Evolutionary conservation across 2,888 invertebrate species (phyloP), one percentile per base, ranked within the genome.

Genomic region (Microplitis manilae): DNA sequence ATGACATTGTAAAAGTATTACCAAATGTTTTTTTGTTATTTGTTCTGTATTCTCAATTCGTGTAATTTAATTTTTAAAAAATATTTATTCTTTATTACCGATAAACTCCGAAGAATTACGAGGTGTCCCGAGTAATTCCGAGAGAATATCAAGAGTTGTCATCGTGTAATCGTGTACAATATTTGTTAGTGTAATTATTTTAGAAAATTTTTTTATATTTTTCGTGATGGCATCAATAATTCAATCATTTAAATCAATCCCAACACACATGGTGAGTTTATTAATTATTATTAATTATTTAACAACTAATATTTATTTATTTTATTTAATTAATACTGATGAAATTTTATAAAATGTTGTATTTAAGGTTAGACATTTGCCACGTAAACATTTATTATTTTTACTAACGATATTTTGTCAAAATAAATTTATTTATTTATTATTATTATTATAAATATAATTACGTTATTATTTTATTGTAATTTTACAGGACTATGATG

Each of bases 401-500:
- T 20, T 38, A 30, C 30, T 20, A 2, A 30, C 65, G 30, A 65
- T 65, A 30, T 38, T 65, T 65, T 30, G 13, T 17, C 6, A 9
- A 2, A 69, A 50, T 41, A 50, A 17, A 20, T 1, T n/a, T 69
- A 69, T 69, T 2, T 59, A 60, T 17, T 41, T n/a, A 40, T n/a
- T 65, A 7, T 17, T 17, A 17, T 17, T 39, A 17, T 17, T 41
- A 6, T 9, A 6, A 20, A 20, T 64, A 17, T 64, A 7, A 4
- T 13, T 40, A 30, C 30, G 20, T 62, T 9, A 59, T 38, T 38
- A 39, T 50, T 68, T 20, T 65, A 64, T n/a, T 65, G 76, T 80
- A 77, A 62, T 83, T 84, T 83, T 82, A 78, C 76, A 95, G 96
- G 97, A 98, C 88, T 98, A 95, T 90, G 96, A 95, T 79, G 97